Evolutionary conservation across 2,888 invertebrate species (phyloP).

Genomic region (Calameuta pallipes): DNA sequence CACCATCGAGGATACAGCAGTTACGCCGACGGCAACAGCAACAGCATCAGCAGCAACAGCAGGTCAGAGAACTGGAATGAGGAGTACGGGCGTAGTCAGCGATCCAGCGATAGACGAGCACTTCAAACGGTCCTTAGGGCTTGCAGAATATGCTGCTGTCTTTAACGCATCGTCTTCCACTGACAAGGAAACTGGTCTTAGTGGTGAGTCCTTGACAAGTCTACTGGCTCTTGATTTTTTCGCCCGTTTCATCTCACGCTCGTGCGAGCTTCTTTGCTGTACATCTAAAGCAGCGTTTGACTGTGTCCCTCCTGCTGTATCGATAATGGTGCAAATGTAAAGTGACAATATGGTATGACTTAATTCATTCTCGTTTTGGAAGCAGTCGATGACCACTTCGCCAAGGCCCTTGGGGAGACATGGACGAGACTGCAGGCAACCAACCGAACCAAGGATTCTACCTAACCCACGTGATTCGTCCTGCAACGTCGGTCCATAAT

Average conservation of each 20-base stretch:
- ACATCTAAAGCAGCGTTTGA: not conserved
- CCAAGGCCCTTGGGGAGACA: slow-evolving; percentile 63
- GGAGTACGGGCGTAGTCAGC: slow-evolving; percentile 64
- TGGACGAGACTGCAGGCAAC: slow-evolving; percentile 64
- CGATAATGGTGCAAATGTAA: not conserved
- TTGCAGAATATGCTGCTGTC: slow-evolving; percentile 69
- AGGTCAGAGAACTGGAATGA: slow-evolving; percentile 57
- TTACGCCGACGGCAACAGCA: slow-evolving; percentile 56
- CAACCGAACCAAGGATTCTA: slow-evolving; percentile 57
- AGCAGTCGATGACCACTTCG: slow-evolving; percentile 63
- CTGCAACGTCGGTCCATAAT: not conserved
- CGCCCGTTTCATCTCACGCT: not conserved
- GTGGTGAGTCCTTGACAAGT: slow-evolving; percentile 45
- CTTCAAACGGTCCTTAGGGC: slow-evolving; percentile 90
- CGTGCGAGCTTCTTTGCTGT: not conserved
- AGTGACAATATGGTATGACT: not conserved
- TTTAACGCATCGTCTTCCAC: slow-evolving; percentile 55
- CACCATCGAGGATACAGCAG: slow-evolving; percentile 59
- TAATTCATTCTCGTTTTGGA: slow-evolving; percentile 15
- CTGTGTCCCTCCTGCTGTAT: not conserved
- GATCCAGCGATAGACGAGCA: slow-evolving; percentile 96
- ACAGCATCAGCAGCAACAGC: slow-evolving; percentile 48
- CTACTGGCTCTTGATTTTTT: not conserved
- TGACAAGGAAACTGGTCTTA: slow-evolving; percentile 62
- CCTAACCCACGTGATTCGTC: slow-evolving; percentile 42